phyloP scores from a whole-genome alignment of 2,113 vertebrate species.

The Rhinichthys klamathensis region DNA sequence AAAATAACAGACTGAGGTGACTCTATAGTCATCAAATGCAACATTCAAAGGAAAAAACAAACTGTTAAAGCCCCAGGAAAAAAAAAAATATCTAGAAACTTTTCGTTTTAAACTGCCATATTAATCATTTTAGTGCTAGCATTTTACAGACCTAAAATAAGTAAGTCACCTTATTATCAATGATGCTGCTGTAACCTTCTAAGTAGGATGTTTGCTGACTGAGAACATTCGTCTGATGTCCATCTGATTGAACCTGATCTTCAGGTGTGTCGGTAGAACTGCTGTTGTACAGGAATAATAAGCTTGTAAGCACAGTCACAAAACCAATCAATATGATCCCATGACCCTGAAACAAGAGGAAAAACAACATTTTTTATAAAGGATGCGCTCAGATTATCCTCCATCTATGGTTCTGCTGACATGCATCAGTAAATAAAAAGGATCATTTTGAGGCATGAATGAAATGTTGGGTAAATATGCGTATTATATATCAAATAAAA shows the following conservation, averaged over 20 bases:
- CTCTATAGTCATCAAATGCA: too few species aligned
- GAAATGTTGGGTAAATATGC: not conserved
- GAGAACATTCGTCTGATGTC: constrained; percentile 9
- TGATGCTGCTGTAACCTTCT: constrained; percentile 84
- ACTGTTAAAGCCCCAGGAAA: too few species aligned
- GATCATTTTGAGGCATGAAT: not conserved
- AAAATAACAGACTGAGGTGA: not conserved
- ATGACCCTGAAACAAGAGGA: constrained; percentile 76
- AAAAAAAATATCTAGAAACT: too few species aligned
- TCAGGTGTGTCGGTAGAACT: constrained; percentile 52
- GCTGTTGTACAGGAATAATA: constrained; percentile 87
- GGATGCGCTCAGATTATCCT: not conserved
- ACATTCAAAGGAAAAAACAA: too few species aligned
- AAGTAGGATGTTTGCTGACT: constrained; percentile 56
- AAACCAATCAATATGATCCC: constrained; percentile 85
- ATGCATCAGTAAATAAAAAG: not conserved
- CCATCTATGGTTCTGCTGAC: not conserved
- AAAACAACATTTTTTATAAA: not conserved
- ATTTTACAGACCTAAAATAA: not conserved
- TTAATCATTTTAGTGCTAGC: not conserved
- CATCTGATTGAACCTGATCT: constrained; percentile 25
- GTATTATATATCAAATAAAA: too few species aligned
- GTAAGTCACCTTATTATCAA: constrained; percentile 81
- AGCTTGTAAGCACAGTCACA: constrained; percentile 88
- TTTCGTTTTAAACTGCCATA: not conserved